These are phyloP conservation scores for Ageneiosus marmoratus DNA, from an alignment of 2,113 vertebrate species.

Conservation along the genomic window DNA sequence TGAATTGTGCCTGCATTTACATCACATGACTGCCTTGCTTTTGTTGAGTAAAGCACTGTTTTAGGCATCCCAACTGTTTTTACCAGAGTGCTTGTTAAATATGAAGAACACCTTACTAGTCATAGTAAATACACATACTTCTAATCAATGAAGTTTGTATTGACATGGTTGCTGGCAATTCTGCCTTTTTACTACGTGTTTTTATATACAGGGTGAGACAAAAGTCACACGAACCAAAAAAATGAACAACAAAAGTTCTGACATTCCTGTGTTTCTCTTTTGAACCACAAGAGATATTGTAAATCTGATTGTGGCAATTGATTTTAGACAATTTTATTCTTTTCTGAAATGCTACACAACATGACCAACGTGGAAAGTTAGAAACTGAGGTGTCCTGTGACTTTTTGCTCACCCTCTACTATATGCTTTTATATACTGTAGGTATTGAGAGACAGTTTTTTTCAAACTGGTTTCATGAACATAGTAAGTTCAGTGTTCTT, in stretches of 20 bases:
- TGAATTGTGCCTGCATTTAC: slow-evolving; percentile 1
- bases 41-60: not conserved
- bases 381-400: no score
- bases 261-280: no score
- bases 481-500: not conserved
- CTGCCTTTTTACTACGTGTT: not conserved
- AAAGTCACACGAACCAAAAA: no score
- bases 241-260: no score
- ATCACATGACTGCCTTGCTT: not conserved
- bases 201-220: no score
- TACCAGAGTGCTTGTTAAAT: not conserved
- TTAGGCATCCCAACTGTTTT: not conserved
- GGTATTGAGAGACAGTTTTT: not conserved
- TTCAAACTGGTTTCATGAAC: not conserved
- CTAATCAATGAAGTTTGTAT: not conserved
- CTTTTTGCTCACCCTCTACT: no score
- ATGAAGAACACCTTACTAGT: not conserved
- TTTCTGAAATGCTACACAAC: no score
- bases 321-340: no score
- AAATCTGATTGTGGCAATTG: no score
- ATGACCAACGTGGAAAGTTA: no score
- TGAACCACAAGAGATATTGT: no score
- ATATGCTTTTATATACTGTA: no score
- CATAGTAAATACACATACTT: not conserved
- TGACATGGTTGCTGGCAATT: not conserved